Percentiles rank a stretch among this genome's conserved stretches.
phyloP scores from a whole-genome alignment of 2,113 vertebrate species.

The Dicentrarchus labrax region DNA sequence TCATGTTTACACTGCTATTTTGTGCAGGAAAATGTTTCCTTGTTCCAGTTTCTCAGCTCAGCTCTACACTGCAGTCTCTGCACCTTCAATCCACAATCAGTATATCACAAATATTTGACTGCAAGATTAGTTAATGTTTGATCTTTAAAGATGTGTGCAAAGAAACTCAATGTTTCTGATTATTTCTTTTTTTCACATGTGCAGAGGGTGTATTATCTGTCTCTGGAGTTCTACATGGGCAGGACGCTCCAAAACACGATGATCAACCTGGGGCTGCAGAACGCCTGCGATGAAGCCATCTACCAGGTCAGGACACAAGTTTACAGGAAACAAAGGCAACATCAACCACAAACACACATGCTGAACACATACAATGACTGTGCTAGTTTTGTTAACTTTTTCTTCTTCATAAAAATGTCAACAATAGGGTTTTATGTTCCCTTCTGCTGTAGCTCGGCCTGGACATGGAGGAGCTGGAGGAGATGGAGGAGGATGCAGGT shows the following conservation, averaged over 20 bases:
- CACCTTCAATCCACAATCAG: neutral
- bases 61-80: neutral
- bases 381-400: neutral
- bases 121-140: neutral
- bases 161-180: neutral
- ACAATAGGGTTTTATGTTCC: neutral
- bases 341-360: neutral
- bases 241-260: constrained; percentile 96
- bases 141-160: neutral
- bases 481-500: constrained; percentile 97
- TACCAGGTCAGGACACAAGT: constrained; percentile 88
- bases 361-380: neutral
- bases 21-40: neutral
- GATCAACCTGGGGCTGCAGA: constrained; percentile 97
- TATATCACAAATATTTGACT: neutral
- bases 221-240: constrained; percentile 98
- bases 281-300: constrained; percentile 95
- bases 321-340: neutral
- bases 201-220: constrained; percentile 96
- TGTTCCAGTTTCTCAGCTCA: neutral
- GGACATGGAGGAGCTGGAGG: constrained; percentile 98
- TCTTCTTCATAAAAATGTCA: neutral
- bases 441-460: constrained; percentile 87
- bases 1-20: constrained; percentile 9
- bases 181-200: neutral